These are phyloP conservation scores for Drosophila pseudotalamancana DNA, from an alignment of 2,888 invertebrate species.

Conservation along the genomic window DNA sequence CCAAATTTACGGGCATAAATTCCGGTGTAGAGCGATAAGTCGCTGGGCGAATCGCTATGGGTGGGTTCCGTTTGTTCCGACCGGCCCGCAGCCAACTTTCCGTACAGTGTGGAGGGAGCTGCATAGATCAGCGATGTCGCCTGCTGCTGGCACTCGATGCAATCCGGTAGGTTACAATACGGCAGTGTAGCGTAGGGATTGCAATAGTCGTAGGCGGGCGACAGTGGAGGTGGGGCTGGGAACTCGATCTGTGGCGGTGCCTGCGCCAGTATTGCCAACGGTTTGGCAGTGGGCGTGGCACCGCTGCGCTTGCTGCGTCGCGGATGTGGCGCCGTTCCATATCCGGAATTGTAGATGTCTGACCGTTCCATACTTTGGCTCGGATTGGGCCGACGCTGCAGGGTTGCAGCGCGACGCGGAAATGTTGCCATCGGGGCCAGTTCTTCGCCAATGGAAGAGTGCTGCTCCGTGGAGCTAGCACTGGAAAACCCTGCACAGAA, in stretches of 20 bases:
- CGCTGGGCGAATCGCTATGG: constrained; percentile 50
- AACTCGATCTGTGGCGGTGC: constrained; percentile 82
- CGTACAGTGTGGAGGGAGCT: constrained; percentile 74
- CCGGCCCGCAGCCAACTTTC: constrained; percentile 40
- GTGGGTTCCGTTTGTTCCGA: constrained; percentile 3
- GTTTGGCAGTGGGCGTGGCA: constrained; percentile 72
- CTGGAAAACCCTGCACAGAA: constrained; percentile 70
- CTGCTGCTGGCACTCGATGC: constrained; percentile 78
- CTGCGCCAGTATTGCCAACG: constrained; percentile 47
- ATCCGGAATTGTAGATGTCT: constrained; percentile 30
- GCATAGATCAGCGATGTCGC: constrained; percentile 71
- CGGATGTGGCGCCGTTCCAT: constrained; percentile 70
- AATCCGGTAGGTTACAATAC: constrained; percentile 81
- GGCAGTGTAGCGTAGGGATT: constrained; percentile 82
- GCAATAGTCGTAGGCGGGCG: constrained; percentile 82
- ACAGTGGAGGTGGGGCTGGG: constrained; percentile 79
- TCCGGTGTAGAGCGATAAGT: constrained; percentile 82
- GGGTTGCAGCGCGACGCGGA: constrained; percentile 55
- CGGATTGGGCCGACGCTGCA: constrained; percentile 54
- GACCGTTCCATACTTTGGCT: constrained; percentile 22
- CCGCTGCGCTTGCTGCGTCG: constrained; percentile 73
- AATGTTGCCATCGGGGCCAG: constrained; percentile 36
- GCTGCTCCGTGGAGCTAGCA: constrained; percentile 77
- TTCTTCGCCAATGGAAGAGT: constrained; percentile 68
- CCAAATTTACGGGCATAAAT: constrained; percentile 86